Conservation (phyloP, 2,797 vertebrate genomes). For the Thalassophryne amazonica region DNA sequence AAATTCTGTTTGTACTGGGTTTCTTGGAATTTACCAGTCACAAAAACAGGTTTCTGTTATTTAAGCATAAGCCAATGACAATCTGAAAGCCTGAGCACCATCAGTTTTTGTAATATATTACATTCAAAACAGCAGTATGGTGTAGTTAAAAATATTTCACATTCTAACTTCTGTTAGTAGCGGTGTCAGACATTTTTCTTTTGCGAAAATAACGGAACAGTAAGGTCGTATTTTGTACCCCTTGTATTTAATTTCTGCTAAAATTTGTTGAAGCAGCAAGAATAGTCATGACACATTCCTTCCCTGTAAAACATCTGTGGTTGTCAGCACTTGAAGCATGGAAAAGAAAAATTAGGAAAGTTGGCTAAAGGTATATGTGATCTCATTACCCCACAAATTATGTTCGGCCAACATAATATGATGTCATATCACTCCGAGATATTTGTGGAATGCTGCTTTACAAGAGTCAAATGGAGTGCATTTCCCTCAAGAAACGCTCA, state of each 20-base stretch:
- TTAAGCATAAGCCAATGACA: background rate
- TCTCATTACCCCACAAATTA: constrained; percentile 60
- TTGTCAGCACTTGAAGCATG: constrained; percentile 44
- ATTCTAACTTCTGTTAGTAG: too few species aligned
- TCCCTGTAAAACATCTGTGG: constrained; percentile 27
- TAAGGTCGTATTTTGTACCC: constrained; percentile 14
- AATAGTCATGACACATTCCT: constrained; percentile 44
- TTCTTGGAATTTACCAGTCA: constrained; percentile 52
- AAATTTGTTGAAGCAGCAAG: constrained; percentile 47
- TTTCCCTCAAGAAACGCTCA: constrained; percentile 50
- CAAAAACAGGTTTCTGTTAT: constrained; percentile 11
- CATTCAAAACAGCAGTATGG: too few species aligned
- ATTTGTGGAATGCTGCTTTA: constrained; percentile 66
- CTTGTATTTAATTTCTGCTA: constrained; percentile 33
- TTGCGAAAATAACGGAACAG: constrained; percentile 18
- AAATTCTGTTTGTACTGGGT: constrained; percentile 50
- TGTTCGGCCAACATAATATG: constrained; percentile 54
- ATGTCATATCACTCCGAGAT: constrained; percentile 62
- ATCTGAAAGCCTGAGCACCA: constrained; percentile 1
- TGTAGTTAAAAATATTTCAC: too few species aligned
- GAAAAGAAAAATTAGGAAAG: constrained; percentile 57
- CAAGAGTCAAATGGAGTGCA: constrained; percentile 25
- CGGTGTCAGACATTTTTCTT: background rate
- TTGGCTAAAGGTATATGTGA: constrained; percentile 35
- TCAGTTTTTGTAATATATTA: too few species aligned